Base-by-base conservation (phyloP, 2,797 vertebrate genomes). In the Aplochiton taeniatus region DNA sequence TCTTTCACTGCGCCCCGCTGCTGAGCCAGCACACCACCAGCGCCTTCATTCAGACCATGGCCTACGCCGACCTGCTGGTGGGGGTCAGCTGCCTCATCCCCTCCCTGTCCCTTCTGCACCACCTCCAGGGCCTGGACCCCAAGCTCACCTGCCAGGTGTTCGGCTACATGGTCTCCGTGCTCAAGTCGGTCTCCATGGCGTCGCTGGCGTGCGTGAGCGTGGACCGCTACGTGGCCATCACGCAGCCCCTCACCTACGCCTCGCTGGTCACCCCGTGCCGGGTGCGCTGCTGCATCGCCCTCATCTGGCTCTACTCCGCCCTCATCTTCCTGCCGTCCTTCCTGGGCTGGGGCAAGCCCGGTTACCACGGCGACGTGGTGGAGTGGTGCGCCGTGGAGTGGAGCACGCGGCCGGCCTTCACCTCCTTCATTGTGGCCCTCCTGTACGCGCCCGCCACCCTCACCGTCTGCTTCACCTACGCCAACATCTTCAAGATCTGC, bases 21-120 rank as follows among this genome's bases (percentile, higher is more conserved):
- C 94, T 98, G 17, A 96, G 95, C 91, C 95, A 98, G 80, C 97
- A 98, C 81, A 97, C 95, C 74, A 98, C 97, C 84, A 98, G 96
- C 84, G 95, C 96, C 83, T 99, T 99, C 88, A 97, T 99, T 78
- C 96, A 97, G 91, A 99, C 98, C 19, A 99, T 99, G 98, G 95
- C 98, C 0, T 99, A 98, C 17, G 98, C 98, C 14, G 98, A 99
- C 86, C 93, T 99, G 69, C 88, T 98, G 86, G 96, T 99, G 72
- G 97, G 98, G 0, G 90, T 98, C 63, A 98, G 97, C 91, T 99
- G 98, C 87, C 92, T 99, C 68, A 94, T 98, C 77, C 98, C 98
- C 16, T 97, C 96, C 63, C 85, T 98, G 77, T 98, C 95, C 56
- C 88, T 99, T 59, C 93, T 99, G 53, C 93, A 95, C 85, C 93